phyloP scores from a whole-genome alignment of 23 tunicate genomes.

The Ciona savignyi region DNA sequence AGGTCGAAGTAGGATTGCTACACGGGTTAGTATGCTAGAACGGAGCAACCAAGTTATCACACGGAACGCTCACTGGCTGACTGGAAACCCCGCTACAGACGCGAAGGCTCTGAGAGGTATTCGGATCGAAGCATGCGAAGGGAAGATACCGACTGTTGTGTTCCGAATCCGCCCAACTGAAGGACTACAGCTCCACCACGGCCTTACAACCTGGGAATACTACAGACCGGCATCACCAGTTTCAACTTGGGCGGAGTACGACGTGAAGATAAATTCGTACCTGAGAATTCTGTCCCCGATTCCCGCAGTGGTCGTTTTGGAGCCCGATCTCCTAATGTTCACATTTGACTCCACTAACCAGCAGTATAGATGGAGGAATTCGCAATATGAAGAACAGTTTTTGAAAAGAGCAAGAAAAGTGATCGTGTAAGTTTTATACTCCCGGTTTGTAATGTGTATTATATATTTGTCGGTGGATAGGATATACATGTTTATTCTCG shows the following conservation, averaged over 20 bases:
- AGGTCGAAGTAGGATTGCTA: constrained; percentile 25
- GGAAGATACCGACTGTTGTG: constrained; percentile 58
- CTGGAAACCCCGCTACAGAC: constrained; percentile 50
- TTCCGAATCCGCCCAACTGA: constrained; percentile 65
- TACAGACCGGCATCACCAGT: constrained; percentile 59
- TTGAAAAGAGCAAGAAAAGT: constrained; percentile 46
- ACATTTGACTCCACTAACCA: constrained; percentile 40
- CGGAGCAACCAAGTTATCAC: constrained; percentile 2
- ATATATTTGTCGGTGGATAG: no score
- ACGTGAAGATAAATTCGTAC: constrained; percentile 28
- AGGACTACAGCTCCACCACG: constrained; percentile 32
- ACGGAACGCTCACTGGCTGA: constrained; percentile 67
- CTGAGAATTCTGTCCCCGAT: constrained; percentile 25
- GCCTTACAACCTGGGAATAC: constrained; percentile 35
- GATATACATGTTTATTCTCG: no score
- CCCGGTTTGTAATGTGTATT: no score
- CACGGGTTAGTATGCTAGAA: constrained; percentile 13
- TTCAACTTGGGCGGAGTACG: constrained; percentile 63
- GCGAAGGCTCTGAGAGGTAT: constrained; percentile 22
- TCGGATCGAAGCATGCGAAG: constrained; percentile 40
- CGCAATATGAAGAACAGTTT: constrained; percentile 63
- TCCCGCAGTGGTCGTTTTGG: constrained; percentile 64
- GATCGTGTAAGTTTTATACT: constrained; percentile 52
- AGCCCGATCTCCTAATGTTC: constrained; percentile 70
- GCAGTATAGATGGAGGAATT: constrained; percentile 64